Base-by-base conservation (phyloP, 2,113 vertebrate species). In the Astatotilapia flaviijosephi region DNA sequence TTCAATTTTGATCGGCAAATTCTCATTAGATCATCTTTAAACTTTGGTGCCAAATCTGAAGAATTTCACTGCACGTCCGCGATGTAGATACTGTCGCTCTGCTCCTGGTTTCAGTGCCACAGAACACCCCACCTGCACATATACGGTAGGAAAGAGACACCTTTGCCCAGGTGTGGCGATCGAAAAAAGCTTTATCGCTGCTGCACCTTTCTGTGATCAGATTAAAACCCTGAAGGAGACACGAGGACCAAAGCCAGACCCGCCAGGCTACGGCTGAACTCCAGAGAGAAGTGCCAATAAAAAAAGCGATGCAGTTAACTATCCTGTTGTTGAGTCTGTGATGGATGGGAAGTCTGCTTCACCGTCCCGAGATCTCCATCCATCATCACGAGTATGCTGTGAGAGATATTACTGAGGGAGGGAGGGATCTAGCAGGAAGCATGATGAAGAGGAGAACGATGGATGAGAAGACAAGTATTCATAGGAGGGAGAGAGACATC, bases 311-410 rank as follows among this genome's bases (percentile, higher is more conserved):
- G 80, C 60, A 70, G 90, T 93, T 91, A 93, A 93, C 89, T 88
- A 26, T 84, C 91, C 91, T 85, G 91, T 88, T 93, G 92, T 87
- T 90, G 90, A 93, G 85, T 83, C 53, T 88, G 84, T 95, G 93
- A 95, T 93, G 90, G 89, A 95, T 95, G 94, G n/a, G 82, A 88
- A 82, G 86, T 85, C 84, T 51, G 88, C 85, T 83, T 77, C 82
- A 83, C 87, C 56, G 26, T 83, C 65, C 42, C 91, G 28, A 68
- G 40, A 80, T 82, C 87, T 58, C 83, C 77, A 96, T 96, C 93
- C 88, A 94, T 96, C 94, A 96, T 87, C 82, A 80, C 83, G 62
- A 94, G 91, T 86, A 92, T 8, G 68, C 83, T 31, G 56, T 9
- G 85, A 87, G 86, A 86, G 87, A 90, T 93, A 93, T 93, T 93